Evolutionary conservation across 2,113 vertebrate species (phyloP), one percentile per base, ranked within the genome.

Genomic region (Melanotaenia duboulayi): DNA sequence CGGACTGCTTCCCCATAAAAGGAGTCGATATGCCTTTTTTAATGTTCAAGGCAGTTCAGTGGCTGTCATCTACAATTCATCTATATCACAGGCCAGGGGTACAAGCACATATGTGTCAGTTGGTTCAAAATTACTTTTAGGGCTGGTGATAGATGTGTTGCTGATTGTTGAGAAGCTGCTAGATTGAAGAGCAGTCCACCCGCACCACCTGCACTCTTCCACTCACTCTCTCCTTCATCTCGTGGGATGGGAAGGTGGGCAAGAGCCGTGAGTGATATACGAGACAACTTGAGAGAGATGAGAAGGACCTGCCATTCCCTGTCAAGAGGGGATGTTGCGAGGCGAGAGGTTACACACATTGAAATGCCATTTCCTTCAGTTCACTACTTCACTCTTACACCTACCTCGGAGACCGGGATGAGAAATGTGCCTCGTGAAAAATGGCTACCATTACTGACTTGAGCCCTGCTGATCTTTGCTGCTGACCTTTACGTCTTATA

Each of bases 231-330:
- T 46, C 64, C 81, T 74, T 25, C 32, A 42, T 84, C 80, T 75
- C 71, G 49, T 3, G 78, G 85, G 82, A 85, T 55, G 48, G 28
- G 67, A 63, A 76, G 74, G 59, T 76, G 78, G 77, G 72, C 69
- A 25, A 37, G 69, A 60, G 77, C 56, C 7, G 40, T 57, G 85
- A 86, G 74, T 92, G 92, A 92, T 92, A 77, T 87, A 92, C 23
- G 82, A 88, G 76, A 44, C 75, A 48, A 80, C 32, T 50, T 17
- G 86, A 89, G 74, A 81, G 81, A 78, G 82, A 91, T 89, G 90
- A 90, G 80, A 78, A 90, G 88, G 84, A 80, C 60, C 88, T 91
- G 87, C 88, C 86, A 88, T 78, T 89, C 67, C 60, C 84, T 83
- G 85, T 86, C 84, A 85, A 73, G 83, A 82, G 76, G 77, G 64